Evolutionary conservation across 2,888 invertebrate genomes (phyloP).

Genomic region (Caenorhabditis panamensis): DNA sequence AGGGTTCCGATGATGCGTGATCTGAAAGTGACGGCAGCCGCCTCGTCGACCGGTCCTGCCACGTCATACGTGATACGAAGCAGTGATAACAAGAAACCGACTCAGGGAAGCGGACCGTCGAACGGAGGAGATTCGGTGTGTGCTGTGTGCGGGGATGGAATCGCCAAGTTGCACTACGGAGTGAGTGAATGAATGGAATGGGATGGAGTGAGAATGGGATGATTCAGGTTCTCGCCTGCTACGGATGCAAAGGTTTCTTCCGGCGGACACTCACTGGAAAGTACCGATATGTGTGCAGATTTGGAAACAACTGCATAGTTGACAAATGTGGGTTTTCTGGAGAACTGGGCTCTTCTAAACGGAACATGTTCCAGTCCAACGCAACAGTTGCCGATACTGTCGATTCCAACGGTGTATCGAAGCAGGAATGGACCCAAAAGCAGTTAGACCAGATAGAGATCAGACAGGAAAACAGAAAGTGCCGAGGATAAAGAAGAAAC

Average conservation of each 20-base stretch:
- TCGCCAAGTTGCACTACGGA: slow-evolving; percentile 79
- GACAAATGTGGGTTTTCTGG: slow-evolving; percentile 76
- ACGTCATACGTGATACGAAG: slow-evolving; percentile 58
- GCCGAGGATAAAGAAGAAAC: slow-evolving; percentile 78
- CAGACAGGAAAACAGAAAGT: slow-evolving; percentile 80
- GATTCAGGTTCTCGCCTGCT: slow-evolving; percentile 66
- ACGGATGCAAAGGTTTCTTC: slow-evolving; percentile 78
- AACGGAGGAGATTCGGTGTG: slow-evolving; percentile 72
- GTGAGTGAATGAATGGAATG: slow-evolving; percentile 36
- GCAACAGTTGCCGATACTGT: slow-evolving; percentile 80
- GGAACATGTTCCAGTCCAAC: slow-evolving; percentile 70
- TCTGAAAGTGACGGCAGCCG: slow-evolving; percentile 63
- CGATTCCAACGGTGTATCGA: slow-evolving; percentile 79
- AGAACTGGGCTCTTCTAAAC: not conserved
- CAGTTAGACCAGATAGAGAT: slow-evolving; percentile 80
- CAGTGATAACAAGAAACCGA: slow-evolving; percentile 18
- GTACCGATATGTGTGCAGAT: slow-evolving; percentile 78
- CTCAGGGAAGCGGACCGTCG: slow-evolving; percentile 39
- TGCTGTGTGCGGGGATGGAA: slow-evolving; percentile 80
- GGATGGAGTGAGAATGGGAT: not conserved
- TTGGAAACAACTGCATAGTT: slow-evolving; percentile 80
- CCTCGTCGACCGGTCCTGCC: slow-evolving; percentile 51
- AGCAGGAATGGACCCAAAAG: slow-evolving; percentile 81
- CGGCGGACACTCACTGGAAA: slow-evolving; percentile 78
- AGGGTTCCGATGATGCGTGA: slow-evolving; percentile 70